phyloP scores from a whole-genome alignment of 1,140 invertebrate genomes.

The Drosophila lowei region DNA sequence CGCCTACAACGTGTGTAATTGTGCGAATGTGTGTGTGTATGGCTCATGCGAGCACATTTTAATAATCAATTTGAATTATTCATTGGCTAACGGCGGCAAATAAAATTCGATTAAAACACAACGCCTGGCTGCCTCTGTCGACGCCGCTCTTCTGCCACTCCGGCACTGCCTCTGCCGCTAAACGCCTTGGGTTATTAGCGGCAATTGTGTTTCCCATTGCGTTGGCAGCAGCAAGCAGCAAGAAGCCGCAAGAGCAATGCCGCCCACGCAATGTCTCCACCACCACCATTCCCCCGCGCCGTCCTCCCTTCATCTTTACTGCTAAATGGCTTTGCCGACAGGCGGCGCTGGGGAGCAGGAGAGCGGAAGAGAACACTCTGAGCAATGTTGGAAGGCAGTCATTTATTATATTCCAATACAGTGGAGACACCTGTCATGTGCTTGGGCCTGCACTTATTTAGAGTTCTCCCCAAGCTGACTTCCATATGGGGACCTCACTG shows the following conservation, averaged over 20 bases:
- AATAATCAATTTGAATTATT: constrained; percentile 82
- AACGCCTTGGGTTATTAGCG: constrained; percentile 76
- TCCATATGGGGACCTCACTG: constrained; percentile 1
- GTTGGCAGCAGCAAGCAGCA: background rate
- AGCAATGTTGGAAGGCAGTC: too few species aligned
- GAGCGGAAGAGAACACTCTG: too few species aligned
- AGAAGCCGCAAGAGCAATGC: constrained; percentile 43
- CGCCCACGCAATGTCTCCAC: constrained; percentile 50
- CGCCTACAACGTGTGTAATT: constrained; percentile 27
- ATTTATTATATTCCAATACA: too few species aligned
- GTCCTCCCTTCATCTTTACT: too few species aligned
- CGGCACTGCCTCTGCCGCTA: constrained; percentile 17
- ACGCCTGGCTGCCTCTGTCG: constrained; percentile 27
- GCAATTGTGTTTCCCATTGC: constrained; percentile 71
- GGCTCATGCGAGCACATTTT: constrained; percentile 58
- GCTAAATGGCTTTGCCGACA: too few species aligned
- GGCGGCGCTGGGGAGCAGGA: too few species aligned
- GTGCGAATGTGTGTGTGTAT: constrained; percentile 13
- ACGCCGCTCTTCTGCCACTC: constrained; percentile 8
- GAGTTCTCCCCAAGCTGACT: constrained; percentile 12
- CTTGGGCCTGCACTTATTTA: too few species aligned
- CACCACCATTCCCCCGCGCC: constrained; percentile 18
- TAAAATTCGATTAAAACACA: constrained; percentile 81
- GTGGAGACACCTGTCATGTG: too few species aligned
- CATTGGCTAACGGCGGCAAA: constrained; percentile 80